phyloP scores from a whole-genome alignment of 2,888 invertebrate species.

The Hirtodrosophila histrioides region DNA sequence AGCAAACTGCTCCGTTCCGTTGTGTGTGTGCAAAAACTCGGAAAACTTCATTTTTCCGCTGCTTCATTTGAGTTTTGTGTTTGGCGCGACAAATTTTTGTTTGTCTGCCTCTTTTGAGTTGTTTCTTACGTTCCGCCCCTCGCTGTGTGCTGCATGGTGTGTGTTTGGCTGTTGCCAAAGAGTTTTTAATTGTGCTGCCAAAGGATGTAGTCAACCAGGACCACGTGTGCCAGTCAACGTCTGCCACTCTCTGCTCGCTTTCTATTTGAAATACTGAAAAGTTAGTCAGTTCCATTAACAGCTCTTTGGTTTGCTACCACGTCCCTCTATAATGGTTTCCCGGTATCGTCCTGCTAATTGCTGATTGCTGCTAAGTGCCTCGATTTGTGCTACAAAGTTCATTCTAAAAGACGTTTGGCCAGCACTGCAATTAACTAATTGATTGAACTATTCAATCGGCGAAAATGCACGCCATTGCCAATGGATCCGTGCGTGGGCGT shows the following conservation, averaged over 20 bases:
- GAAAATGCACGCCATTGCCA: constrained; percentile 52
- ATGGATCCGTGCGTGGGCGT: constrained; percentile 49
- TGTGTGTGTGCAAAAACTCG: constrained; percentile 30
- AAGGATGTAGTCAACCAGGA: constrained; percentile 6
- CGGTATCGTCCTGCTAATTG: constrained; percentile 59
- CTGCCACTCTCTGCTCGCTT: constrained; percentile 5
- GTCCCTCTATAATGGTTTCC: constrained; percentile 33
- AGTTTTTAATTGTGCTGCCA: constrained; percentile 47
- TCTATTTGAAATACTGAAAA: constrained; percentile 23
- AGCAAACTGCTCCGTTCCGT: constrained; percentile 1
- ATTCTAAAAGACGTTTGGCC: constrained; percentile 43
- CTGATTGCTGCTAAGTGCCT: constrained; percentile 70
- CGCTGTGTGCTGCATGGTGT: constrained; percentile 15
- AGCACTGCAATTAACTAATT: constrained; percentile 72
- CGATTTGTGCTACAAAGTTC: constrained; percentile 63
- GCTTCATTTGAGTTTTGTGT: constrained; percentile 62
- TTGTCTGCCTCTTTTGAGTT: constrained; percentile 33
- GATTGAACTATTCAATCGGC: constrained; percentile 78
- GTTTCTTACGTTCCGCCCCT: constrained; percentile 11
- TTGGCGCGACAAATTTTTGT: constrained; percentile 60
- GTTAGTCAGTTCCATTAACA: constrained; percentile 47
- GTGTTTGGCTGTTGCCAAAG: constrained; percentile 25
- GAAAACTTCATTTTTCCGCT: constrained; percentile 71
- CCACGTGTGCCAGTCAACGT: constrained; percentile 33
- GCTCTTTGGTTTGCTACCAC: constrained; percentile 45